Evolutionary conservation across 2,888 invertebrate species (phyloP).

Genomic region (Pecten maximus): DNA sequence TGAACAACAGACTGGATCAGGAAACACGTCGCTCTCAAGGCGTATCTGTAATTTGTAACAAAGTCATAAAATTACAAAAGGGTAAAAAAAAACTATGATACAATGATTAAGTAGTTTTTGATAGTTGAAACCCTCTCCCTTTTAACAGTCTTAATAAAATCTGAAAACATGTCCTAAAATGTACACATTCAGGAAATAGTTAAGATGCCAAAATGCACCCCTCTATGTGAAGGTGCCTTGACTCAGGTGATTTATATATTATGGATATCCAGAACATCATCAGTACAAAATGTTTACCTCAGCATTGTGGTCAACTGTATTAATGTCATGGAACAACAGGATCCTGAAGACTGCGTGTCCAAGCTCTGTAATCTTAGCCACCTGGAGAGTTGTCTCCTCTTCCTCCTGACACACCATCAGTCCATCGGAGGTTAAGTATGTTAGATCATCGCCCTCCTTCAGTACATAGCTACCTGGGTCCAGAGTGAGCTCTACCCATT

Average conservation of each 20-base stretch:
- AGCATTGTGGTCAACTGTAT: slow-evolving; percentile 88
- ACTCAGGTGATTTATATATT: too few relatives aligned
- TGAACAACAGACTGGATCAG: slow-evolving; percentile 87
- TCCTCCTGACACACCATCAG: slow-evolving; percentile 51
- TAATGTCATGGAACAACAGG: slow-evolving; percentile 82
- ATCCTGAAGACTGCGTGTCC: slow-evolving; percentile 45
- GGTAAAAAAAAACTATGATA: too few relatives aligned
- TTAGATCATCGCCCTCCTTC: slow-evolving; percentile 82
- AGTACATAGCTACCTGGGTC: slow-evolving; percentile 72
- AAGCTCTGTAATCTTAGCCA: slow-evolving; percentile 45
- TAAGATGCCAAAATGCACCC: too few relatives aligned
- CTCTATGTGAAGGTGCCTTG: too few relatives aligned
- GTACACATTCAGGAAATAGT: too few relatives aligned
- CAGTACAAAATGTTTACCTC: not conserved
- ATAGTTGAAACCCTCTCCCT: too few relatives aligned
- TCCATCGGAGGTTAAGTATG: slow-evolving; percentile 59
- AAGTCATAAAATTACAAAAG: not conserved
- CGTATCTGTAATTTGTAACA: slow-evolving; percentile 84
- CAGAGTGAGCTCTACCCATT: slow-evolving; percentile 70
- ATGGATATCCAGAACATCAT: slow-evolving; percentile 7
- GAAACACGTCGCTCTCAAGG: slow-evolving; percentile 91
- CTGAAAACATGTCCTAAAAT: too few relatives aligned
- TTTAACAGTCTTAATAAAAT: too few relatives aligned
- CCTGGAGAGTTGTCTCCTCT: slow-evolving; percentile 38
- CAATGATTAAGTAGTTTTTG: too few relatives aligned